Evolutionary conservation across 2,797 vertebrate genomes (phyloP).

Genomic region (Ctenochaetus hawaiiensis): DNA sequence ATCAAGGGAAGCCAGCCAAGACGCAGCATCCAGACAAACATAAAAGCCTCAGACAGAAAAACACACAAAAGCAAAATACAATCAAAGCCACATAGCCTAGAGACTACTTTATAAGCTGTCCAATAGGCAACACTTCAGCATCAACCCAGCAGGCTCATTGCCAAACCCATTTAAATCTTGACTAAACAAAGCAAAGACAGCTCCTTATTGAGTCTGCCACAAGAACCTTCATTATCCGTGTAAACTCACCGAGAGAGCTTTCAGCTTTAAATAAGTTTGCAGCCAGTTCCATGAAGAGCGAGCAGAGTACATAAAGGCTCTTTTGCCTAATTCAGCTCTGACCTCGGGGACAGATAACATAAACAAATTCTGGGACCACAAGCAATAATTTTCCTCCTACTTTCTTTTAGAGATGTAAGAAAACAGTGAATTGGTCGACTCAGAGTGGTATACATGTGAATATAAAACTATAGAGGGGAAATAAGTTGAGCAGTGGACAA

Average conservation of each 20-base stretch:
- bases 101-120: conserved; percentile 51
- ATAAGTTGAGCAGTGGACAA: not conserved
- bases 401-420: conserved; percentile 20
- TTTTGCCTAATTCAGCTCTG: conserved; percentile 57
- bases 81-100: conserved; percentile 38
- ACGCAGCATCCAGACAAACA: conserved; percentile 32
- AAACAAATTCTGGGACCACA: conserved; percentile 46
- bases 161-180: conserved; percentile 76
- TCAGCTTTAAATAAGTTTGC: conserved; percentile 65
- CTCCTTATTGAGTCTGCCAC: conserved; percentile 70
- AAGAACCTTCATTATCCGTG: conserved; percentile 64
- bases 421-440: conserved; percentile 27
- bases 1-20: conserved; percentile 17
- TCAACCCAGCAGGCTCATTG: conserved; percentile 63
- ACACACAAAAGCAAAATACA: conserved; percentile 48
- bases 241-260: conserved; percentile 57
- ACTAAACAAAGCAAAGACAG: conserved; percentile 71
- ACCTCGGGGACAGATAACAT: conserved; percentile 61
- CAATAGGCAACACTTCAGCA: conserved; percentile 59
- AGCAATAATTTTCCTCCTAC: conserved; percentile 40
- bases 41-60: conserved; percentile 29
- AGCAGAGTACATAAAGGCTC: conserved; percentile 52
- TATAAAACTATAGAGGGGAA: conserved; percentile 12
- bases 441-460: conserved; percentile 7
- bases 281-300: conserved; percentile 43